Conservation (phyloP, 2,888 invertebrate genomes). For the Xylophagus ater region DNA sequence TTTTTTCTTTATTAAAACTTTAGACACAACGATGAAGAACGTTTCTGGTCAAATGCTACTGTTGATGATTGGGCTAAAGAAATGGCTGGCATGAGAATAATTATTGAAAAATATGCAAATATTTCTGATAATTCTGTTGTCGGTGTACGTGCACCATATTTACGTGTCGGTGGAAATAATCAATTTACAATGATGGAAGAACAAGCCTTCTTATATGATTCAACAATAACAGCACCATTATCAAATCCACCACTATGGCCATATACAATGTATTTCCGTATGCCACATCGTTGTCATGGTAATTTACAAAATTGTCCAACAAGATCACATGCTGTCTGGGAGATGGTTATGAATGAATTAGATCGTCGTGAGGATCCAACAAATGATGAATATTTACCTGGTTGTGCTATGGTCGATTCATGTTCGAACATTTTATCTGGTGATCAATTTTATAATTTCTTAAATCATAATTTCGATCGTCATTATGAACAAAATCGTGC, state of each 20-base stretch:
- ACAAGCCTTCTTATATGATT: constrained; percentile 89
- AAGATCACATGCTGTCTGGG: constrained; percentile 88
- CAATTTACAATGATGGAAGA: constrained; percentile 98
- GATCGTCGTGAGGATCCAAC: constrained; percentile 83
- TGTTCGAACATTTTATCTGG: constrained; percentile 86
- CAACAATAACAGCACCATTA: constrained; percentile 84
- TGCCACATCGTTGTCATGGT: constrained; percentile 90
- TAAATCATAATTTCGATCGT: constrained; percentile 86
- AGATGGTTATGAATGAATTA: constrained; percentile 91
- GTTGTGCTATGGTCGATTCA: constrained; percentile 90
- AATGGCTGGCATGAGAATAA: constrained; percentile 88
- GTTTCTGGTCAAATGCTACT: constrained; percentile 86
- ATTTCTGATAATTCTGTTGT: constrained; percentile 85
- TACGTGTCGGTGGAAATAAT: constrained; percentile 87
- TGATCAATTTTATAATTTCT: constrained; percentile 89
- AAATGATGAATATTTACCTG: constrained; percentile 80
- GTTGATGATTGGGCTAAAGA: constrained; percentile 91
- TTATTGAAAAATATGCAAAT: constrained; percentile 80
- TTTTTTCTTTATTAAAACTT: constrained; percentile 10
- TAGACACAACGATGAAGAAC: constrained; percentile 83
- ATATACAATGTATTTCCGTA: constrained; percentile 95
- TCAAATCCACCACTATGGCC: constrained; percentile 93
- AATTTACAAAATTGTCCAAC: constrained; percentile 86
- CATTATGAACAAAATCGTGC: constrained; percentile 86
- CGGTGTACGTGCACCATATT: constrained; percentile 80